Base-by-base conservation (phyloP, 1,140 invertebrate species). In the Aradophagus sp. region DNA sequence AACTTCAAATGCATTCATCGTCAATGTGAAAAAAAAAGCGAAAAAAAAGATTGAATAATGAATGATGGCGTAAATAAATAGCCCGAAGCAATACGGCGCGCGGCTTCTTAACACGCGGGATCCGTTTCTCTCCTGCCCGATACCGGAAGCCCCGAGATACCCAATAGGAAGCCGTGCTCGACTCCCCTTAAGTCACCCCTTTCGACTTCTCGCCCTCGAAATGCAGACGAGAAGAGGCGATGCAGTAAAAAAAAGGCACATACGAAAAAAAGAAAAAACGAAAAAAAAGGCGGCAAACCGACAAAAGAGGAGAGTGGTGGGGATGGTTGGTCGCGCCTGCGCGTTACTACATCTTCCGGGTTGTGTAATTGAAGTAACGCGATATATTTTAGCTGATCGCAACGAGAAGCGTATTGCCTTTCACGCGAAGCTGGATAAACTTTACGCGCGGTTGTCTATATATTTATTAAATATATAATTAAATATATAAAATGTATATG, bases 281-380 rank as follows among this genome's bases (percentile, higher is more conserved):
- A n/a, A 23, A 23, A 8, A 8, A 23, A 8, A 23, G 27, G 4
- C 3, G 27, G 27, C 2, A n/a, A 5, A 2, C 6, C 27, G 10
- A n/a, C 10, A n/a, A 29, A 29, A 29, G 11, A 29, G 11, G 11
- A 5, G 27, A n/a, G n/a, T n/a, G n/a, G n/a, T n/a, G n/a, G n/a
- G n/a, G n/a, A n/a, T n/a, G n/a, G n/a, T n/a, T n/a, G n/a, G 7
- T 23, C 8, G 8, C 20, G 20, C 7, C 1, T 36, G 44, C 32
- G 34, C 63, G 36, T 52, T 59, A 48, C 56, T 50, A 56, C 36
- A 70, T 58, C 66, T 62, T 70, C 66, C 66, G 50, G 35, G 50
- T 69, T 69, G 35, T 34, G 50, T 69, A 62, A 69, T 56, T 62
- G 36, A 16, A 50, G 66, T 69, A 69, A 69, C 42, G 56, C 66